Conservation (phyloP, 1,140 invertebrate genomes). For the Cecropterus lyciades region DNA sequence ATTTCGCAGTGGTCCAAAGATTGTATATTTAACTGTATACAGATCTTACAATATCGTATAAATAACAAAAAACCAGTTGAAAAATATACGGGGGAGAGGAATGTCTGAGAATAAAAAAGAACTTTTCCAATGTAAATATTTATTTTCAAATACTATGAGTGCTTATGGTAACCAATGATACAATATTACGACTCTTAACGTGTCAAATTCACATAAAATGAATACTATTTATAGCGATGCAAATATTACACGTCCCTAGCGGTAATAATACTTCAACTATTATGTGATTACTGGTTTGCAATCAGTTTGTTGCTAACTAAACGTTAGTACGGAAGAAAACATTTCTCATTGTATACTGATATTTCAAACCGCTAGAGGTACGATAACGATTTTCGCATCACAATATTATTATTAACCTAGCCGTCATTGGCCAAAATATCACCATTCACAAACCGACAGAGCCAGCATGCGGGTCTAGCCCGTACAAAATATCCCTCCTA, state of each 20-base stretch:
- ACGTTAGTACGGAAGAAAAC: background rate
- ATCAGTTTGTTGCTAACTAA: too few species aligned
- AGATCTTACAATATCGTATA: too few species aligned
- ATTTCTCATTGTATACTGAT: background rate
- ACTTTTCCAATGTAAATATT: slow-evolving; percentile 78
- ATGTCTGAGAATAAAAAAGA: slow-evolving; percentile 38
- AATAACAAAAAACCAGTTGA: too few species aligned
- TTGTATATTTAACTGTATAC: too few species aligned
- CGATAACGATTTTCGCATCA: background rate
- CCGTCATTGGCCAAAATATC: slow-evolving; percentile 58
- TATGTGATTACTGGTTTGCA: too few species aligned
- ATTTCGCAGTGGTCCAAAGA: too few species aligned
- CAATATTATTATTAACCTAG: slow-evolving; percentile 46
- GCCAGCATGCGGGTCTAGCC: slow-evolving; percentile 52
- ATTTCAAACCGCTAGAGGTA: slow-evolving; percentile 28
- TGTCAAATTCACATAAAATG: slow-evolving; percentile 66
- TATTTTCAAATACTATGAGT: slow-evolving; percentile 82
- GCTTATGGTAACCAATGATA: slow-evolving; percentile 84
- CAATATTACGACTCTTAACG: slow-evolving; percentile 68
- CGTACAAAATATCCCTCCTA: slow-evolving; percentile 24
- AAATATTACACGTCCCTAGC: slow-evolving; percentile 5
- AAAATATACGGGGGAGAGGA: slow-evolving; percentile 19
- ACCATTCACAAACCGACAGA: slow-evolving; percentile 57
- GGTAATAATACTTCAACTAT: background rate
- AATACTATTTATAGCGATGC: slow-evolving; percentile 46